Evolutionary conservation across 2,888 invertebrate genomes (phyloP), one percentile per base, ranked within the genome.

Genomic region (Slavum lentiscoides): DNA sequence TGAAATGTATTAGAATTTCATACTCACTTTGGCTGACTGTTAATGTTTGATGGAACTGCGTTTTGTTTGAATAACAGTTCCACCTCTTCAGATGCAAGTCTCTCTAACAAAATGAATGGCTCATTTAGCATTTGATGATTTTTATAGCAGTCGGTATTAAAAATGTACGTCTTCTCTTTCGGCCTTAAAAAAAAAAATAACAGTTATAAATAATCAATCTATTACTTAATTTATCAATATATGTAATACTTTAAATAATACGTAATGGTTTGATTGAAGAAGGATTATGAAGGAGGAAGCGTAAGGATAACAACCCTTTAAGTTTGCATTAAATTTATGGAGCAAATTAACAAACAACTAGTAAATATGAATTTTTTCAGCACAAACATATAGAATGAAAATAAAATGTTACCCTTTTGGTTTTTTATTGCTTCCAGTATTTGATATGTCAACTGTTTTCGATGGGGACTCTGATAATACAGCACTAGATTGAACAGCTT

Each of bases 271-370:
- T 80, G 70, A 66, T 70, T 55, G 64, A 80, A 72, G 80, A 80
- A 80, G 80, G 80, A 80, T 72, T 55, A 80, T 66, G 49, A 43
- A 58, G 49, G 37, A 77, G 72, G 80, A 80, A 72, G 58, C 64
- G 13, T 80, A 80, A 80, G 80, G 80, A 80, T 55, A 43, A 80
- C 80, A 72, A 80, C 80, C 72, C 80, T 72, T 58, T 80, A 58
- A 62, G 72, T 72, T 66, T 66, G 64, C 72, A 58, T 66, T 80
- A 58, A 9, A 72, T 64, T 55, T 70, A 6, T 72, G 37, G 72
- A 64, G 64, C 64, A 23, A 72, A 72, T 43, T 58, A 72, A 62
- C 15, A 80, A 66, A 80, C 30, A 30, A 30, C 80, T 80, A 80
- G 43, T 58, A 72, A 72, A 72, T 72, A 55, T 72, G 70, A 72